A percentile compares a stretch with the other conserved stretches of the same genome.
These are phyloP conservation scores for Bombyx mandarina DNA, from an alignment of 1,140 invertebrate genomes.

Conservation along the genomic window DNA sequence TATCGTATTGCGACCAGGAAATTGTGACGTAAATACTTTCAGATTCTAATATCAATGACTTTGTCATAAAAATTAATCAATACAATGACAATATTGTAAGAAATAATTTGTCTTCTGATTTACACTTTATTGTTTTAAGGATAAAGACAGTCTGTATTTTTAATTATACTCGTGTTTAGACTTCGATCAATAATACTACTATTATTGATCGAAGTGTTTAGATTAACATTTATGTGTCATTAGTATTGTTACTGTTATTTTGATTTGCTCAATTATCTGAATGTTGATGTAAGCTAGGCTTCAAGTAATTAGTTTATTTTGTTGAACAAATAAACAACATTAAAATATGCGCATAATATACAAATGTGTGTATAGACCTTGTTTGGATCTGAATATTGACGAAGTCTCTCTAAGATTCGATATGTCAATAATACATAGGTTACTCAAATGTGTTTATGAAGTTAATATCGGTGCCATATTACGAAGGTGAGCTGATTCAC, in stretches of 20 bases:
- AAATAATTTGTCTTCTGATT: constrained; percentile 39
- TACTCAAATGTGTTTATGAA: too few relatives aligned
- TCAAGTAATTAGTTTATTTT: constrained; percentile 37
- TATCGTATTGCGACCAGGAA: constrained; percentile 13
- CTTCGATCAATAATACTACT: constrained; percentile 15
- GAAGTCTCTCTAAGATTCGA: too few relatives aligned
- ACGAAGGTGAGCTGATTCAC: too few relatives aligned
- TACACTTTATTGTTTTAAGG: constrained; percentile 21
- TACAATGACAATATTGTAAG: constrained; percentile 50
- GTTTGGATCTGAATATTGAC: too few relatives aligned
- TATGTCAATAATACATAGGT: too few relatives aligned
- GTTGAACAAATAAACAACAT: constrained; percentile 27
- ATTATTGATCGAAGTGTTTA: background rate
- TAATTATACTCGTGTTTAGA: constrained; percentile 49
- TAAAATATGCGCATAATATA: too few relatives aligned
- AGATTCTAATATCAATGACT: constrained; percentile 5
- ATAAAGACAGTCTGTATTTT: constrained; percentile 33
- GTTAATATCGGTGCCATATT: too few relatives aligned
- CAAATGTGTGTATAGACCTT: too few relatives aligned
- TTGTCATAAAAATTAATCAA: constrained; percentile 16
- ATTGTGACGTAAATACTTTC: constrained; percentile 48
- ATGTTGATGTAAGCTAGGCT: constrained; percentile 55
- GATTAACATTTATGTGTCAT: constrained; percentile 10
- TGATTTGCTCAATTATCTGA: constrained; percentile 68
- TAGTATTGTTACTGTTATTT: constrained; percentile 63